A percentile compares a stretch with the other conserved stretches of the same genome.
These are phyloP conservation scores for Rafetus swinhoei DNA, from an alignment of 2,113 vertebrate species.

Conservation along the genomic window DNA sequence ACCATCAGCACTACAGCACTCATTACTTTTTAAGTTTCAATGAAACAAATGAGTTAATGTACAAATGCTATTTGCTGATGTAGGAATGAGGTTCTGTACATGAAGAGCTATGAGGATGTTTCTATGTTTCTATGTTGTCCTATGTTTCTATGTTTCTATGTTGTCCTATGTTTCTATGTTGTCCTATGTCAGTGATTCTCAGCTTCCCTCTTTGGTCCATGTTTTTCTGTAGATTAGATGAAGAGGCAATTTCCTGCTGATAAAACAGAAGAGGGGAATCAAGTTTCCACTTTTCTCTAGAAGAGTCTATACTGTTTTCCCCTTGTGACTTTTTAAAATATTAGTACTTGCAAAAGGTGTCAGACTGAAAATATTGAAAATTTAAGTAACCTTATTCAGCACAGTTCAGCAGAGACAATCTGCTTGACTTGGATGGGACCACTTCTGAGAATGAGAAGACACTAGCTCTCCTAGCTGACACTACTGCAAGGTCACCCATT, in stretches of 20 bases:
- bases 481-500: not conserved
- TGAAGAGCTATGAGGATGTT: not conserved
- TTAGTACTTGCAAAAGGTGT: not conserved
- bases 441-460: not conserved
- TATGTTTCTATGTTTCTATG: too few relatives aligned
- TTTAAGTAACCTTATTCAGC: not conserved
- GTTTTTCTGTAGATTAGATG: not conserved
- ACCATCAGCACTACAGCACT: constrained; percentile 48
- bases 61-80: not conserved
- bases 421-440: not conserved
- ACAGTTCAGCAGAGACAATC: not conserved
- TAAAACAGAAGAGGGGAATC: not conserved
- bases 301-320: accelerated
- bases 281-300: not conserved
- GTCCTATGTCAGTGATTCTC: not conserved
- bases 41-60: not conserved
- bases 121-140: too few relatives aligned
- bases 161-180: not conserved
- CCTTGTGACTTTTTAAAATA: not conserved
- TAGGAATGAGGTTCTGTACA: not conserved
- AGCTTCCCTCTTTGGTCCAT: not conserved
- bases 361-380: not conserved
- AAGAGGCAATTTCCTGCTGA: not conserved
- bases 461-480: not conserved
- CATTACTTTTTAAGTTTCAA: not conserved